phyloP scores from a whole-genome alignment of 2,797 vertebrate genomes.

The Danio tinwini region DNA sequence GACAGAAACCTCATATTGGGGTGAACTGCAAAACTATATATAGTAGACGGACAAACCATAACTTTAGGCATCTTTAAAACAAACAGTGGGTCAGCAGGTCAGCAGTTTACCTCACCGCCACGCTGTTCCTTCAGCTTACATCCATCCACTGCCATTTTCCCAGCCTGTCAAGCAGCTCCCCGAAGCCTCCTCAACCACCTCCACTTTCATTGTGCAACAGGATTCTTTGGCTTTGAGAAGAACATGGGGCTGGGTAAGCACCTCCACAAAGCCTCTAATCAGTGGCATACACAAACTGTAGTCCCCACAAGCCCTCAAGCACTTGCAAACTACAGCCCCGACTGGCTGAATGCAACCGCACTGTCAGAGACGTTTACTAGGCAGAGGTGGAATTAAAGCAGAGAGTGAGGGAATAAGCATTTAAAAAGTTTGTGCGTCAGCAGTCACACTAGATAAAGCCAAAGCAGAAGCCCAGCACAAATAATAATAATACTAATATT shows the following conservation, averaged over 20 bases:
- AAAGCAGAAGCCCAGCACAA: conserved; percentile 11
- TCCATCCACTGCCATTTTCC: conserved; percentile 50
- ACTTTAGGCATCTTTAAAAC: conserved; percentile 45
- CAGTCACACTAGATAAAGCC: neutral
- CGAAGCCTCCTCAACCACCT: conserved; percentile 47
- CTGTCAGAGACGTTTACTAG: conserved; percentile 35
- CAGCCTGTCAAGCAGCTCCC: conserved; percentile 45
- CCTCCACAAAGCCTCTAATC: conserved; percentile 46
- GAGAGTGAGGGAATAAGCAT: conserved; percentile 29
- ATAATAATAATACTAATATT: conserved; percentile 16
- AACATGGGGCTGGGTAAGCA: conserved; percentile 32
- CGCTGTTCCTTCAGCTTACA: neutral
- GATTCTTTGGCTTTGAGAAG: conserved; percentile 51
- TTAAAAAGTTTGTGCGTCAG: conserved; percentile 37
- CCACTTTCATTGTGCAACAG: conserved; percentile 50
- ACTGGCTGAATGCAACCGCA: conserved; percentile 17
- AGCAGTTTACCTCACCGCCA: neutral
- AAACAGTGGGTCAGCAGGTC: conserved; percentile 6
- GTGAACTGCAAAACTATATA: neutral
- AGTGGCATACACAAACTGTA: conserved; percentile 33
- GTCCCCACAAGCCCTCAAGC: neutral
- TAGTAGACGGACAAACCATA: conserved; percentile 18
- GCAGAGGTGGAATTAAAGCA: conserved; percentile 32
- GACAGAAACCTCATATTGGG: neutral
- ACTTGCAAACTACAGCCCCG: conserved; percentile 5